These are phyloP conservation scores for Toxotes chatareus DNA, from an alignment of 2,113 vertebrate species.

Conservation along the genomic window DNA sequence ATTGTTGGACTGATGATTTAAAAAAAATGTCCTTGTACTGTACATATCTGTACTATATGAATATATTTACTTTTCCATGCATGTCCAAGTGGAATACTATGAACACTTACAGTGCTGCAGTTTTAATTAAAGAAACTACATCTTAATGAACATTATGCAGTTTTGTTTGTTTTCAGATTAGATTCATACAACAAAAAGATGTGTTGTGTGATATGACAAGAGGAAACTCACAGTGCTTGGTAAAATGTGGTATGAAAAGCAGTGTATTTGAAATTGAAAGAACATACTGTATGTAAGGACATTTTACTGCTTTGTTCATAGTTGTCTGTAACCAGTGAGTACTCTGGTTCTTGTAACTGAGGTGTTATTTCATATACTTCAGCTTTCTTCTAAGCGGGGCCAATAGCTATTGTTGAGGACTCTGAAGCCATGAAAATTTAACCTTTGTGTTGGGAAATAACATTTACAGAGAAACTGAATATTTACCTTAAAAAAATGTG, in stretches of 20 bases:
- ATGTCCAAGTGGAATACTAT: constrained; percentile 87
- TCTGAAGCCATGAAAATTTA: too few species aligned
- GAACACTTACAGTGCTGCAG: constrained; percentile 86
- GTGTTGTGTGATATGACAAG: not conserved
- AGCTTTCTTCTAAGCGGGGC: not conserved
- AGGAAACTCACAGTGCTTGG: not conserved
- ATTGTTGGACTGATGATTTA: constrained; percentile 78
- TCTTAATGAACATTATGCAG: constrained; percentile 53
- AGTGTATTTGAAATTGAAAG: not conserved
- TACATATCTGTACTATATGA: constrained; percentile 89
- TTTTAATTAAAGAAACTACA: constrained; percentile 86
- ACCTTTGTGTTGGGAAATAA: not conserved
- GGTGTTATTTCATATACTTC: not conserved
- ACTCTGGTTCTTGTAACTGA: not conserved
- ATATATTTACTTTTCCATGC: constrained; percentile 89
- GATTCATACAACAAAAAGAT: not conserved
- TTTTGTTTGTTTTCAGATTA: constrained; percentile 13
- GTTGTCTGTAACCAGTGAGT: not conserved
- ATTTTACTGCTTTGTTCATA: not conserved
- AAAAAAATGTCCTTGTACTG: constrained; percentile 78
- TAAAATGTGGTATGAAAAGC: not conserved
- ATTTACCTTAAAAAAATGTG: not conserved
- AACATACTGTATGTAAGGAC: not conserved
- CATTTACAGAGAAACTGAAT: not conserved
- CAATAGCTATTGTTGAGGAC: not conserved